Conservation (phyloP, 2,797 vertebrate genomes). For the Dermochelys coriacea region DNA sequence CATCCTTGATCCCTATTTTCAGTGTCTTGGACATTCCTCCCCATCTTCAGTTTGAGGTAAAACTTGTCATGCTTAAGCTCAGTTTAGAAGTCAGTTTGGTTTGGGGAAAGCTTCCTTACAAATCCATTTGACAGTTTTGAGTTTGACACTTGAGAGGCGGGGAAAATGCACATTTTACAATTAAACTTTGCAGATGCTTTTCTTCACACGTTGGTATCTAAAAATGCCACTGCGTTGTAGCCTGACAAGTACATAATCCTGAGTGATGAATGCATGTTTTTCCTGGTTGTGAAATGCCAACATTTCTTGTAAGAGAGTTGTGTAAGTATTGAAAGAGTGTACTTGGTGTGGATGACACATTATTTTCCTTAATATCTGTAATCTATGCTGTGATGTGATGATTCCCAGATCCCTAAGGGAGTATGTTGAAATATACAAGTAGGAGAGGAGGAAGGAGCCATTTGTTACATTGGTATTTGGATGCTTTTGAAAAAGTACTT, state of each 20-base stretch:
- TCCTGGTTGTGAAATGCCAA: not conserved
- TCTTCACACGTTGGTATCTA: not conserved
- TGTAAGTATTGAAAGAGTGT: not conserved
- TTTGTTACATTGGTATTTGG: not conserved
- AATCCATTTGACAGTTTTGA: not conserved
- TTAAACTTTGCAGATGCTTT: not conserved
- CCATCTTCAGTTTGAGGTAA: rapidly evolving
- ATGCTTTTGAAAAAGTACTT: not conserved
- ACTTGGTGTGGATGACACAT: not conserved
- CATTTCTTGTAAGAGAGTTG: not conserved
- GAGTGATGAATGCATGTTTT: not conserved
- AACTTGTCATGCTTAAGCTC: not conserved
- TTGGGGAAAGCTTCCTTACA: not conserved
- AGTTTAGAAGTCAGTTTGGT: not conserved
- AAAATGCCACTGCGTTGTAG: not conserved
- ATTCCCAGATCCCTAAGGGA: not conserved
- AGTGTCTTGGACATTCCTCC: rapidly evolving
- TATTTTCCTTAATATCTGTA: not conserved
- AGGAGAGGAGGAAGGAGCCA: not conserved
- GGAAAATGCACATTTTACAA: not conserved
- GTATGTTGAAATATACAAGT: not conserved
- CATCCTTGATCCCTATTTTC: not conserved
- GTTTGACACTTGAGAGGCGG: not conserved
- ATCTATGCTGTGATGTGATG: not conserved
- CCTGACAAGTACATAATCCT: not conserved